These are phyloP conservation scores for Autographa gamma DNA, from an alignment of 2,888 invertebrate genomes.

Conservation along the genomic window DNA sequence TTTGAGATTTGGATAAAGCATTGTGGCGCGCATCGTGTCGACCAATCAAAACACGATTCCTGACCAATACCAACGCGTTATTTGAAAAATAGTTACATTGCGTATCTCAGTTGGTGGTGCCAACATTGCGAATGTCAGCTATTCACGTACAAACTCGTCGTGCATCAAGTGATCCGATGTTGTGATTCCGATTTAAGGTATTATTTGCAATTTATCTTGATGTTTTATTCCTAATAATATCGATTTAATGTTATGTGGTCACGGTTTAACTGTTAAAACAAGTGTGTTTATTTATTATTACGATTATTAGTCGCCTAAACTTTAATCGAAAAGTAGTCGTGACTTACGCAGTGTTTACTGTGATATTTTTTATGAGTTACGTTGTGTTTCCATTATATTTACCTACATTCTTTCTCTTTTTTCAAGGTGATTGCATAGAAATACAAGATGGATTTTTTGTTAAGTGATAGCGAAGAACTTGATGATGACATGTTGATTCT, in stretches of 20 bases:
- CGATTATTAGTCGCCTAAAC: background rate
- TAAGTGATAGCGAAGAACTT: slow-evolving; percentile 20
- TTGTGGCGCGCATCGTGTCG: background rate
- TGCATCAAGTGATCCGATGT: slow-evolving; percentile 9
- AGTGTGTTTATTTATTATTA: slow-evolving; percentile 1
- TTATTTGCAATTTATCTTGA: slow-evolving; percentile 18
- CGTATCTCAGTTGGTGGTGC: slow-evolving; percentile 25
- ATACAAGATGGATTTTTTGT: slow-evolving; percentile 17
- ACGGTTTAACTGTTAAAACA: slow-evolving; percentile 8
- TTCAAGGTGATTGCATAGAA: slow-evolving; percentile 12
- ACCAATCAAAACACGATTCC: background rate
- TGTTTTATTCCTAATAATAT: slow-evolving; percentile 13
- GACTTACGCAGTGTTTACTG: slow-evolving; percentile 34
- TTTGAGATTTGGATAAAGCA: background rate
- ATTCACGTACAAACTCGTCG: slow-evolving; percentile 12
- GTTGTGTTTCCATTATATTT: slow-evolving; percentile 14
- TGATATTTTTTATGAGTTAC: slow-evolving; percentile 29
- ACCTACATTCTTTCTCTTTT: slow-evolving; percentile 7
- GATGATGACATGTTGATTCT: slow-evolving; percentile 24
- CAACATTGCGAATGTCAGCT: slow-evolving; percentile 28
- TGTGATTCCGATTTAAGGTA: slow-evolving; percentile 12
- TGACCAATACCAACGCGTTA: slow-evolving; percentile 10
- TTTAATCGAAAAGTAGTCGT: slow-evolving; percentile 18
- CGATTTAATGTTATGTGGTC: slow-evolving; percentile 8
- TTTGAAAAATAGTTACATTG: slow-evolving; percentile 18